These are phyloP conservation scores for Styela clava DNA, from an alignment of 23 tunicate species.

Conservation along the genomic window DNA sequence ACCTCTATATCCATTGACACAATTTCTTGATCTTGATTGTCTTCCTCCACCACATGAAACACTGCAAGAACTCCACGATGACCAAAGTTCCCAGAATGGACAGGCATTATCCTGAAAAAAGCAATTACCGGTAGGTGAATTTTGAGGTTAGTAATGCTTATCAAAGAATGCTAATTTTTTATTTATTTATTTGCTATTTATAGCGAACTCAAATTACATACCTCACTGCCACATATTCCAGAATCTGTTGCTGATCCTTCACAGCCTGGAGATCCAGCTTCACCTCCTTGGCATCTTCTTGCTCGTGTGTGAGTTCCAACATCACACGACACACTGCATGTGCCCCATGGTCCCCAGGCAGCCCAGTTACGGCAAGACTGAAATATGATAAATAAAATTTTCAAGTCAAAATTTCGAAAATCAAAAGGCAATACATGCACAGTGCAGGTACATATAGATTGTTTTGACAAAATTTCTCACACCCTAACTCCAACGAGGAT, in stretches of 20 bases:
- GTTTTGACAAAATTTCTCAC: too few species aligned
- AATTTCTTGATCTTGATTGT: not conserved
- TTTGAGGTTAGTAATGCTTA: too few species aligned
- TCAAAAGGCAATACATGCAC: not conserved
- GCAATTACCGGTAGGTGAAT: too few species aligned
- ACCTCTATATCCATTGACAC: constrained; percentile 23
- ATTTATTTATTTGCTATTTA: too few species aligned
- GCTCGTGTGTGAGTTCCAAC: constrained; percentile 32
- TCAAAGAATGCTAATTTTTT: too few species aligned
- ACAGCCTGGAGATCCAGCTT: constrained; percentile 21
- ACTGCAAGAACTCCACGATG: constrained; percentile 16
- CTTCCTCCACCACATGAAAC: constrained; percentile 27
- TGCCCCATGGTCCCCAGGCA: constrained; percentile 65
- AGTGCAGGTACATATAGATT: too few species aligned
- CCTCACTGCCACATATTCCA: constrained; percentile 25
- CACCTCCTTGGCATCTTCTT: constrained; percentile 22
- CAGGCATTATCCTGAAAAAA: constrained; percentile 11
- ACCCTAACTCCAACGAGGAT: too few species aligned
- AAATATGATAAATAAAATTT: too few species aligned
- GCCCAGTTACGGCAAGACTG: constrained; percentile 75
- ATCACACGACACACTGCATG: constrained; percentile 68
- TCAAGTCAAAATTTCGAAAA: not conserved
- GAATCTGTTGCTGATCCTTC: constrained; percentile 18
- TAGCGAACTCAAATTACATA: not conserved
- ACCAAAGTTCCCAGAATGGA: constrained; percentile 22